Conservation (phyloP, 2,888 invertebrate species). For the Dolichopus griseipennis region DNA sequence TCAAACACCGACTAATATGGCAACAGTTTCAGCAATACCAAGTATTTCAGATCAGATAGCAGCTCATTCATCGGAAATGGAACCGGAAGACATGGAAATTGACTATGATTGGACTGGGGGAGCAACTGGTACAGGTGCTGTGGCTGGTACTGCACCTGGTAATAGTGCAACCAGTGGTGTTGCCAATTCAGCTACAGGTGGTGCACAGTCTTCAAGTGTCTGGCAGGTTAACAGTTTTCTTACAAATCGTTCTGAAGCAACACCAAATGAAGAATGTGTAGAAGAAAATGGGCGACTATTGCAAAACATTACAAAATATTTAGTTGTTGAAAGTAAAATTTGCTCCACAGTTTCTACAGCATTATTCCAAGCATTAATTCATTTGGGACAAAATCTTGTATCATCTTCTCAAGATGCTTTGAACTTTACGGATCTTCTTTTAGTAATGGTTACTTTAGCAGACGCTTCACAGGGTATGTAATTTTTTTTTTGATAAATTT, state of each 20-base stretch:
- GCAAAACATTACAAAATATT: slow-evolving; percentile 60
- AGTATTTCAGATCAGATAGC: slow-evolving; percentile 41
- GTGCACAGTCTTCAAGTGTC: slow-evolving; percentile 30
- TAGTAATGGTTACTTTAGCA: slow-evolving; percentile 73
- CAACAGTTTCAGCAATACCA: slow-evolving; percentile 42
- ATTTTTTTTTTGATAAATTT: neutral
- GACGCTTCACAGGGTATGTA: slow-evolving; percentile 58
- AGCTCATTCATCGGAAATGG: slow-evolving; percentile 31
- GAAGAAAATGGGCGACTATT: slow-evolving; percentile 63
- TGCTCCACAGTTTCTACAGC: slow-evolving; percentile 40
- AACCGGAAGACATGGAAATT: slow-evolving; percentile 42
- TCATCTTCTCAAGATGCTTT: slow-evolving; percentile 55
- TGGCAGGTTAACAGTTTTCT: slow-evolving; percentile 44
- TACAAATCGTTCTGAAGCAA: slow-evolving; percentile 44
- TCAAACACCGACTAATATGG: slow-evolving; percentile 47
- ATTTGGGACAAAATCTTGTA: slow-evolving; percentile 59
- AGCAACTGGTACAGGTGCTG: slow-evolving; percentile 36
- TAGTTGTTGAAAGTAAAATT: slow-evolving; percentile 56
- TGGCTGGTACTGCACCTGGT: slow-evolving; percentile 22
- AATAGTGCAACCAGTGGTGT: slow-evolving; percentile 24
- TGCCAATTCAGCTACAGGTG: slow-evolving; percentile 7
- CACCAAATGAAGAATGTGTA: slow-evolving; percentile 34
- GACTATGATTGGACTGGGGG: slow-evolving; percentile 44
- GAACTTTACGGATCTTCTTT: slow-evolving; percentile 71
- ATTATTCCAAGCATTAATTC: slow-evolving; percentile 63